These are phyloP conservation scores for Pterocles burchelli DNA, from an alignment of 2,113 vertebrate genomes.

Conservation along the genomic window DNA sequence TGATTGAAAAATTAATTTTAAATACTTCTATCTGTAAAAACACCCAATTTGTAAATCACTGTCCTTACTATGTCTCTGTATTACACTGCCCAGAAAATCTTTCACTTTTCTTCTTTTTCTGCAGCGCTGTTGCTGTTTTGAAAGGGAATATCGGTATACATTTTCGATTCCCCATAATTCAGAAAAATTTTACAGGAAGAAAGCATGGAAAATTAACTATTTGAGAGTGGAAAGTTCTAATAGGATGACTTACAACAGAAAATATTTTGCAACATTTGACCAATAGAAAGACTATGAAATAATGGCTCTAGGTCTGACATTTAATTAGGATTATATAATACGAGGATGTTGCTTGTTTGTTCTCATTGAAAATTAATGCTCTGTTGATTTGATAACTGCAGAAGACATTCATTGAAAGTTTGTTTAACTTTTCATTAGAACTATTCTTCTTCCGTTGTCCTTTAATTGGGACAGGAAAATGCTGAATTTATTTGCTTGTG, in stretches of 20 bases:
- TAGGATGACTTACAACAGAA: background rate
- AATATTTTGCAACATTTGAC: background rate
- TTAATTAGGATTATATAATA: background rate
- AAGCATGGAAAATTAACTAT: background rate
- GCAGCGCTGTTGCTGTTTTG: background rate
- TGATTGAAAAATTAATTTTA: background rate
- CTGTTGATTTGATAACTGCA: background rate
- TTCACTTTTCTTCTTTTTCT: background rate
- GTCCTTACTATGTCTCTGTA: background rate
- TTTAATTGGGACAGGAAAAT: background rate
- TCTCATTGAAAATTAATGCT: background rate
- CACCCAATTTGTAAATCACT: background rate
- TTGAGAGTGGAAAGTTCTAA: background rate
- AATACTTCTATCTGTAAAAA: background rate
- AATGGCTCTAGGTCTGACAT: background rate
- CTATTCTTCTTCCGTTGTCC: background rate
- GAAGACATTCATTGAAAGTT: background rate
- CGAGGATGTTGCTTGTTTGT: background rate
- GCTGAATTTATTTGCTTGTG: background rate
- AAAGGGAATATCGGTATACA: background rate
- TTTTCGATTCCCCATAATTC: background rate
- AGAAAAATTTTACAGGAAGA: background rate
- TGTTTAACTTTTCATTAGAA: background rate
- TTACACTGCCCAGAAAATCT: background rate
- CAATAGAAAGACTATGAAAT: background rate